A percentile compares a stretch with the other conserved stretches of the same genome.
phyloP scores from a whole-genome alignment of 2,888 invertebrate genomes.

The Andrena chrysosceles region DNA sequence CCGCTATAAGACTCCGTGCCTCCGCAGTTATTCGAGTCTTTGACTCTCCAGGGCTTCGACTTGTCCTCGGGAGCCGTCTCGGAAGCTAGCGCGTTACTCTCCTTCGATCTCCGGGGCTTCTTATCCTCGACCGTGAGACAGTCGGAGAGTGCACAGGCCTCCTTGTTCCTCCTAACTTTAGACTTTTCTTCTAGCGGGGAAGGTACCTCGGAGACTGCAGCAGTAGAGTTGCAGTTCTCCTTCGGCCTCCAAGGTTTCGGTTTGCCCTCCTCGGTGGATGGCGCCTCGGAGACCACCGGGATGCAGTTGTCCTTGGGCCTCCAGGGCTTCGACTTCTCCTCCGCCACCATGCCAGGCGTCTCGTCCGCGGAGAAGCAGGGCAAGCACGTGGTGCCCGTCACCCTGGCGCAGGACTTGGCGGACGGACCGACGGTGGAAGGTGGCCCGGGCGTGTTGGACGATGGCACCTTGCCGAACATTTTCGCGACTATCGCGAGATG shows the following conservation, averaged over 20 bases:
- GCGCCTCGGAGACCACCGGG: constrained; percentile 72
- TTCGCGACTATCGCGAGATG: constrained; percentile 65
- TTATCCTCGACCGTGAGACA: constrained; percentile 34
- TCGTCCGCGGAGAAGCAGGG: constrained; percentile 79
- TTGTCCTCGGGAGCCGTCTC: not conserved
- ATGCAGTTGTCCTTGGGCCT: constrained; percentile 67
- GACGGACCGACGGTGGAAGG: constrained; percentile 48
- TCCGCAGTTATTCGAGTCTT: constrained; percentile 16
- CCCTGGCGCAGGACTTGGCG: constrained; percentile 48
- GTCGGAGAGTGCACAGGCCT: constrained; percentile 26
- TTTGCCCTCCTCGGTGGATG: constrained; percentile 61
- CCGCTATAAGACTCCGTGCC: not conserved
- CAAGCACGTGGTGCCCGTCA: constrained; percentile 72
- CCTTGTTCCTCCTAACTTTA: constrained; percentile 36
- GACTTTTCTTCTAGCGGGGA: constrained; percentile 40
- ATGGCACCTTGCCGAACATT: constrained; percentile 82
- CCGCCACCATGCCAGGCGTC: constrained; percentile 52
- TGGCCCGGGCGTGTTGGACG: constrained; percentile 78
- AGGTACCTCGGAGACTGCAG: not conserved
- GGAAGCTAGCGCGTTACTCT: not conserved
- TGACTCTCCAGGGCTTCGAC: constrained; percentile 10
- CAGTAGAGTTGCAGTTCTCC: constrained; percentile 6
- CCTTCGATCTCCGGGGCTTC: constrained; percentile 40
- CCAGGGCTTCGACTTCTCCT: constrained; percentile 79
- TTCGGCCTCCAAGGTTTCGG: constrained; percentile 44